Evolutionary conservation across 2,888 invertebrate genomes (phyloP), one percentile per base, ranked within the genome.

Genomic region (Leptothorax acervorum): DNA sequence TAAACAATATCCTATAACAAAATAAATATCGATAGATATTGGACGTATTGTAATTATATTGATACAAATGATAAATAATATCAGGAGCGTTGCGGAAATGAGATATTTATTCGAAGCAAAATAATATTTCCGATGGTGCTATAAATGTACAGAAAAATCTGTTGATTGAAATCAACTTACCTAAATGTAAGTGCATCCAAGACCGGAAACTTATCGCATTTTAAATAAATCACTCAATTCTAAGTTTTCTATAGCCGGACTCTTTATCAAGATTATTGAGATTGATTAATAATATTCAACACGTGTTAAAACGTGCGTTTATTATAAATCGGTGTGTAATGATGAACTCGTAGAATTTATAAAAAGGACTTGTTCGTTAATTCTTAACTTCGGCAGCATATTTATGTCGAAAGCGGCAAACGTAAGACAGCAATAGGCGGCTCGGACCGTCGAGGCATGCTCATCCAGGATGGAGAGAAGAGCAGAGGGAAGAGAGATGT

Each of bases 321-420:
- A 0, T n/a, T 4, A 9, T 39, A 53, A 51, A 42, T 2, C 8
- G 9, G 1, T n/a, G 6, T 18, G 2, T 39, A 53, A 55, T 45
- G 15, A 75, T 39, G 39, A 55, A 68, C 45, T 57, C 18, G n/a
- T 53, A 53, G n/a, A n/a, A 57, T 68, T 78, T 42, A 18, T 28
- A 74, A 74, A 39, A 74, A 31, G 57, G 57, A 73, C 48, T 39
- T 31, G 51, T 42, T 55, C 35, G 55, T 45, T 11, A 66, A 53
- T n/a, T 18, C 28, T 4, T 12, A 70, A 73, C 68, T 66, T 53
- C 11, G 78, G 28, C 57, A 63, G 48, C 75, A 53, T 84, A 82
- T 86, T 85, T 87, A 78, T 81, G 84, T 75, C 57, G 75, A 66
- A 28, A 28, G 83, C 15, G 9, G 55, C 57, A 57, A 70, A 71